Evolutionary conservation across 92 coral and sea anemone genomes (phyloP).

Genomic region (Umimayanthus chanpuru): DNA sequence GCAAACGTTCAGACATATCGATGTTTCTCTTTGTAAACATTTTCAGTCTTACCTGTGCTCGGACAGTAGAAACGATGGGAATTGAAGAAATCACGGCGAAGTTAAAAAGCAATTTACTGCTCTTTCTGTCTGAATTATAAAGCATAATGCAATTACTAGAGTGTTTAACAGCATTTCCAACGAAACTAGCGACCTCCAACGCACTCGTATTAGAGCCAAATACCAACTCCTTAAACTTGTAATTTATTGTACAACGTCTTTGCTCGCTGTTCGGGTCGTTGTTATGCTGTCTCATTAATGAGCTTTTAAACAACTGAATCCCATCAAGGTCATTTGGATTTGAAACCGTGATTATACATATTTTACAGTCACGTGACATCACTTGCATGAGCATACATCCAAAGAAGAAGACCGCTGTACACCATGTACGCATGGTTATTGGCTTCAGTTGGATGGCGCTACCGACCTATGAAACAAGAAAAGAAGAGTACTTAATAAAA

Average conservation of each 20-base stretch:
- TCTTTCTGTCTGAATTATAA: constrained; percentile 18
- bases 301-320: constrained; percentile 5
- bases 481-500: too few relatives aligned
- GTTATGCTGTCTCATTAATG: not conserved
- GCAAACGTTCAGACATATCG: not conserved
- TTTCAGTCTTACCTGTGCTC: constrained; percentile 6
- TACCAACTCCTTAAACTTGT: constrained; percentile 9
- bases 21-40: not conserved
- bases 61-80: constrained; percentile 16
- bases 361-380: constrained; percentile 8
- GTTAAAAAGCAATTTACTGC: not conserved
- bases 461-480: not conserved
- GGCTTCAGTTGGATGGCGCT: not conserved
- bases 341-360: constrained; percentile 24
- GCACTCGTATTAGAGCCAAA: not conserved
- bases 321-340: not conserved
- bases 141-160: constrained; percentile 11
- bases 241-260: not conserved
- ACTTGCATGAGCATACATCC: constrained; percentile 3
- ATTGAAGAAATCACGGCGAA: constrained; percentile 18
- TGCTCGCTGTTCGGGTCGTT: not conserved
- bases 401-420: constrained; percentile 14
- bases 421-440: constrained; percentile 11
- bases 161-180: not conserved
- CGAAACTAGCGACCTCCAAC: constrained; percentile 1